These are phyloP conservation scores for Hirtodrosophila cameraria DNA, from an alignment of 2,888 invertebrate genomes.

Conservation along the genomic window DNA sequence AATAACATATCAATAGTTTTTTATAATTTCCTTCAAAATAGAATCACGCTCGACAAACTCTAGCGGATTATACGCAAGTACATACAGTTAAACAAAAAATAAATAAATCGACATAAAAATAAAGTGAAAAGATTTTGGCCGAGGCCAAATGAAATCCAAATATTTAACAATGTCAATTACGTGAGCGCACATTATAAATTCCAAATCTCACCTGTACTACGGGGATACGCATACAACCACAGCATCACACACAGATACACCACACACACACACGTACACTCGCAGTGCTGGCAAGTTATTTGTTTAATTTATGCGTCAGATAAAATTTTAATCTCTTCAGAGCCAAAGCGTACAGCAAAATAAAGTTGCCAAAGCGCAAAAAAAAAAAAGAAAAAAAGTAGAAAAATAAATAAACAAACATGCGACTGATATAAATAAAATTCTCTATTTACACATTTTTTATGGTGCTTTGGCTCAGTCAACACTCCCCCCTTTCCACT, in stretches of 20 bases:
- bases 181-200: conserved; percentile 78
- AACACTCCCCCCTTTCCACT: not conserved
- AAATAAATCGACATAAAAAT: conserved; percentile 3
- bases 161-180: conserved; percentile 79
- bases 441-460: conserved; percentile 76
- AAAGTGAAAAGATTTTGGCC: conserved; percentile 24
- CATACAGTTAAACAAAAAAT: conserved; percentile 4
- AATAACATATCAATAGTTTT: not conserved
- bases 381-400: conserved; percentile 15
- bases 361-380: conserved; percentile 55
- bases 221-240: conserved; percentile 40
- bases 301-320: conserved; percentile 79
- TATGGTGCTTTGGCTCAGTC: conserved; percentile 34
- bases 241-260: conserved; percentile 8
- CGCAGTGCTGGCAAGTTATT: conserved; percentile 63
- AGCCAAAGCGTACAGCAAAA: conserved; percentile 63
- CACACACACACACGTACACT: conserved; percentile 15
- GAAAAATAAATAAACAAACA: conserved; percentile 32
- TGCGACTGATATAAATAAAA: conserved; percentile 63
- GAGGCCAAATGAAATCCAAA: conserved; percentile 63
- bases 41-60: conserved; percentile 26
- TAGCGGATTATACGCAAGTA: conserved; percentile 37
- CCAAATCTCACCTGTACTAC: conserved; percentile 76
- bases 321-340: conserved; percentile 78
- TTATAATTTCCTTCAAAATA: conserved; percentile 10